Evolutionary conservation across 2,888 invertebrate genomes (phyloP).

Genomic region (Buathra laborator): DNA sequence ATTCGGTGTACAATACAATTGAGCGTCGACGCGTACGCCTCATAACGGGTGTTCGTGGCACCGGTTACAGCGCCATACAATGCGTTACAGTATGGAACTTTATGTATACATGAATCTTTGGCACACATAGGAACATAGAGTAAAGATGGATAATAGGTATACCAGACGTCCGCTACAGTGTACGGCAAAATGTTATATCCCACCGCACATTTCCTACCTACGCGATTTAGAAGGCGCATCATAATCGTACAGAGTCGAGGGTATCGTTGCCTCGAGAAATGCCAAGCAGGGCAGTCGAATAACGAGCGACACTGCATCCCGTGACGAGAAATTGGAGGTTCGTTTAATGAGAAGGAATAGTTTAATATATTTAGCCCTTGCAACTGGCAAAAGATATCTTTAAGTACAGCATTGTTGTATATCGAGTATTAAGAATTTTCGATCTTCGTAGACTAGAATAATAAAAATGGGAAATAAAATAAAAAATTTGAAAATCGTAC

Average conservation of each 20-base stretch:
- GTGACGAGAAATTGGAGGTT: too few species aligned
- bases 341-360: too few species aligned
- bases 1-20: conserved; percentile 64
- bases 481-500: too few species aligned
- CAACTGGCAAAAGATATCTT: too few species aligned
- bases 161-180: neutral
- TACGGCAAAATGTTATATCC: conserved; percentile 24
- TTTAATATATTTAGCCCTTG: too few species aligned
- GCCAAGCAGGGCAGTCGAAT: neutral
- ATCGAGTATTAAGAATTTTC: too few species aligned
- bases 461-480: too few species aligned
- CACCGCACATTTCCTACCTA: conserved; percentile 47
- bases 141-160: conserved; percentile 3
- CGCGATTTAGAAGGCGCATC: conserved; percentile 38
- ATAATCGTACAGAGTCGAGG: conserved; percentile 24
- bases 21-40: conserved; percentile 64
- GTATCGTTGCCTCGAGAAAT: conserved; percentile 15
- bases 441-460: too few species aligned
- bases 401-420: too few species aligned
- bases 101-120: conserved; percentile 7
- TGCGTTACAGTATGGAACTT: neutral
- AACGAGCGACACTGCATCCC: too few species aligned
- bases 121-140: conserved; percentile 8
- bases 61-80: conserved; percentile 52
- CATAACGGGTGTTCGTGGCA: conserved; percentile 67